These are phyloP conservation scores for Lomographa bimaculata DNA, from an alignment of 2,888 invertebrate genomes.

Conservation along the genomic window DNA sequence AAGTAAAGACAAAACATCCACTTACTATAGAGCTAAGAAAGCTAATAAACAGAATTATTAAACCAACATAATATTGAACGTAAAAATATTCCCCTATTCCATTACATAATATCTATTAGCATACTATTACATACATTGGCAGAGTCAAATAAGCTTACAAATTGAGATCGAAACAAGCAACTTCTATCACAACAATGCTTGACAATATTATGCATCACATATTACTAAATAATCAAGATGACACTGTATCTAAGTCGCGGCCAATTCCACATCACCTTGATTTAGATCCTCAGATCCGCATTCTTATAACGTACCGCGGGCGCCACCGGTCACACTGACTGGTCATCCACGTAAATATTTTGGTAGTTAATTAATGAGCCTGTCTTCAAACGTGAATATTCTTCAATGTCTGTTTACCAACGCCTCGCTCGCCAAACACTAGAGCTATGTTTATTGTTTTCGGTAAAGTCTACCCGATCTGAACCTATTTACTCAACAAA, in stretches of 20 bases:
- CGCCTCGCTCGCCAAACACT: slow-evolving; percentile 25
- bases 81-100: too few relatives aligned
- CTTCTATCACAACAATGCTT: slow-evolving; percentile 10
- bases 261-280: slow-evolving; percentile 72
- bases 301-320: slow-evolving; percentile 72
- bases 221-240: too few relatives aligned
- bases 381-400: slow-evolving; percentile 51
- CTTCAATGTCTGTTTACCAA: slow-evolving; percentile 54
- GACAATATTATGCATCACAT: too few relatives aligned
- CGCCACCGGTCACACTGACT: slow-evolving; percentile 60
- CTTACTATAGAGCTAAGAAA: too few relatives aligned
- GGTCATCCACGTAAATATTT: slow-evolving; percentile 71
- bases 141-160: too few relatives aligned
- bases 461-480: slow-evolving; percentile 22
- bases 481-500: slow-evolving; percentile 20
- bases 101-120: too few relatives aligned
- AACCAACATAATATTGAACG: too few relatives aligned
- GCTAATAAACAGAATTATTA: too few relatives aligned
- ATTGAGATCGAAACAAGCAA: too few relatives aligned
- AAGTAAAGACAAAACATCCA: too few relatives aligned
- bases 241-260: slow-evolving; percentile 47
- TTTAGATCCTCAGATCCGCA: slow-evolving; percentile 78
- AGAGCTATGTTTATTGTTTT: slow-evolving; percentile 28
- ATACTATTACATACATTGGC: too few relatives aligned
- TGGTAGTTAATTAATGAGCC: slow-evolving; percentile 75